Evolutionary conservation across 1,140 invertebrate species (phyloP).

Genomic region (Drosophila truncata): DNA sequence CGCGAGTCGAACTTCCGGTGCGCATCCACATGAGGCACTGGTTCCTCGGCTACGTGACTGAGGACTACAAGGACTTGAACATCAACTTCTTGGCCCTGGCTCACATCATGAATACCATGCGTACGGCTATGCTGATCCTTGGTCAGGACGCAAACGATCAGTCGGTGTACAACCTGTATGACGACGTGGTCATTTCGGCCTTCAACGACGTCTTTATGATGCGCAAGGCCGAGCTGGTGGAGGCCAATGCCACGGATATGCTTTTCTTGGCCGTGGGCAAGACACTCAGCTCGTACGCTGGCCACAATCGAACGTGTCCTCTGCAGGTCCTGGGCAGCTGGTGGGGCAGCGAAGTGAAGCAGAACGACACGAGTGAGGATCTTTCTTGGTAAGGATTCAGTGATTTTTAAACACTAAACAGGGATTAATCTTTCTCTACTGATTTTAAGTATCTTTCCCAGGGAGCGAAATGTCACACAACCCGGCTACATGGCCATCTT

Average conservation of each 20-base stretch:
- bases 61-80: conserved; percentile 65
- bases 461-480: conserved; percentile 30
- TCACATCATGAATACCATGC: conserved; percentile 63
- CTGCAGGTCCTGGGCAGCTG: conserved; percentile 60
- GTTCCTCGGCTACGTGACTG: conserved; percentile 62
- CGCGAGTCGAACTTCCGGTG: conserved; percentile 52
- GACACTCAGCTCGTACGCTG: conserved; percentile 33
- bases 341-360: conserved; percentile 45
- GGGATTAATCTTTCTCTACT: too few relatives aligned
- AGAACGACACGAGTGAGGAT: background rate
- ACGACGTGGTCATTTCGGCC: conserved; percentile 64
- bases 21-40: conserved; percentile 63
- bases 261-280: conserved; percentile 55
- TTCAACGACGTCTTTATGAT: conserved; percentile 69
- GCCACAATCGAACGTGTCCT: conserved; percentile 54
- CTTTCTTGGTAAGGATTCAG: conserved; percentile 36
- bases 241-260: conserved; percentile 63
- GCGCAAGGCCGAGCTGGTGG: conserved; percentile 62
- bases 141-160: conserved; percentile 54
- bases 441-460: conserved; percentile 65
- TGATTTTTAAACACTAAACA: too few relatives aligned
- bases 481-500: conserved; percentile 68
- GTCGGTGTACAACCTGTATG: conserved; percentile 66
- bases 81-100: conserved; percentile 60
- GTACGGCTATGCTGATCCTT: conserved; percentile 61